Percentiles rank a stretch among this genome's conserved stretches.
phyloP scores from a whole-genome alignment of 2,113 vertebrate species.

The Miniopterus natalensis region DNA sequence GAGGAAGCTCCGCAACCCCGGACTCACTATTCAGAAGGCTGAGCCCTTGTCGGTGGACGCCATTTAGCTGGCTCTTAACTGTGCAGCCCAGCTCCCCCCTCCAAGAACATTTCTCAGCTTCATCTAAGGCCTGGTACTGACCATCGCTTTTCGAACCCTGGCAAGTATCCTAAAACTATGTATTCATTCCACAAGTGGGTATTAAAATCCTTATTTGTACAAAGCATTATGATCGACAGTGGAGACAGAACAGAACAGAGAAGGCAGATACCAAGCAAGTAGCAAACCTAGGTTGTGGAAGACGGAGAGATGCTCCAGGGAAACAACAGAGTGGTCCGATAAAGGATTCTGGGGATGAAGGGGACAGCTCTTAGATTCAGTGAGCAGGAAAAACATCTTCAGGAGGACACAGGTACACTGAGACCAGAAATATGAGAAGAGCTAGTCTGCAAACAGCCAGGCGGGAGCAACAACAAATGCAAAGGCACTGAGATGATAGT shows the following conservation, averaged over 20 bases:
- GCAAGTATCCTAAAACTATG: conserved; percentile 23
- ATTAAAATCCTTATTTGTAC: neutral
- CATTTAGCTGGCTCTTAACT: neutral
- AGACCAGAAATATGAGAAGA: neutral
- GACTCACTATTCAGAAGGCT: neutral
- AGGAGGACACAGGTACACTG: neutral
- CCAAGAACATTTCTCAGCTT: neutral
- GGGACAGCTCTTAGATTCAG: neutral
- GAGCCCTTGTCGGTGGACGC: neutral
- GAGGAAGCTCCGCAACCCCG: neutral
- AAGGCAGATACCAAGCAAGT: neutral
- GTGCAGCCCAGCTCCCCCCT: neutral
- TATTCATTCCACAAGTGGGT: neutral
- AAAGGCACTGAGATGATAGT: neutral
- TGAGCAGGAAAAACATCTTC: neutral
- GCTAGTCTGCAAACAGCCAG: neutral
- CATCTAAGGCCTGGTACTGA: neutral
- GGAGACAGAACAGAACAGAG: neutral
- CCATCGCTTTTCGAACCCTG: neutral
- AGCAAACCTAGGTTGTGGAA: neutral
- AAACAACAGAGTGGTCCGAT: neutral
- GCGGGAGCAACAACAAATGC: neutral
- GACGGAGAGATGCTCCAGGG: neutral
- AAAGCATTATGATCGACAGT: neutral
- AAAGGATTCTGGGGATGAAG: neutral